phyloP scores from a whole-genome alignment of 35 echinoderm and acorn worm species.

The Ophioderma brevispina region DNA sequence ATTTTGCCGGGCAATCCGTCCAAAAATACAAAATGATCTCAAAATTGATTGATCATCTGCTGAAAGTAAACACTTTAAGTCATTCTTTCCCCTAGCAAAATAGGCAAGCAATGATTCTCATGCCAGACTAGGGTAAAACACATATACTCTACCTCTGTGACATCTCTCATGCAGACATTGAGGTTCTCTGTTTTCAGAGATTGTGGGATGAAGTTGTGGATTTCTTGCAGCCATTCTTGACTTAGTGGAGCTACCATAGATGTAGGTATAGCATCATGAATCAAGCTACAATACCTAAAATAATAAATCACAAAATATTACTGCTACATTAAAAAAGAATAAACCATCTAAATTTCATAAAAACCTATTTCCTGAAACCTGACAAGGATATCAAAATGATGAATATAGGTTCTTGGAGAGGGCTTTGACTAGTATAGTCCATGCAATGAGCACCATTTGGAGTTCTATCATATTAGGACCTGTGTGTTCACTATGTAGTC shows the following conservation, averaged over 20 bases:
- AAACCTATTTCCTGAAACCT: background rate
- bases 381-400: background rate
- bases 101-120: no score
- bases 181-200: constrained; percentile 69
- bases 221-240: constrained; percentile 70
- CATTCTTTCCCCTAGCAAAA: no score
- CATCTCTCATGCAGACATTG: constrained; percentile 59
- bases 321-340: background rate
- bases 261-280: constrained; percentile 70
- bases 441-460: no score
- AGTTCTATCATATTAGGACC: no score
- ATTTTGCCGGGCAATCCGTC: no score
- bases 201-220: constrained; percentile 73
- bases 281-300: constrained; percentile 80
- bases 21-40: no score
- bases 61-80: no score
- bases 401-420: no score
- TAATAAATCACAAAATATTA: background rate
- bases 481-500: no score
- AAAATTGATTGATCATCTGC: no score
- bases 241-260: constrained; percentile 71
- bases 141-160: constrained; percentile 83
- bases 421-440: no score
- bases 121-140: no score
- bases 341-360: background rate